Evolutionary conservation across 1,140 invertebrate genomes (phyloP), one percentile per base, ranked within the genome.

Genomic region (Trichogramma pretiosum): DNA sequence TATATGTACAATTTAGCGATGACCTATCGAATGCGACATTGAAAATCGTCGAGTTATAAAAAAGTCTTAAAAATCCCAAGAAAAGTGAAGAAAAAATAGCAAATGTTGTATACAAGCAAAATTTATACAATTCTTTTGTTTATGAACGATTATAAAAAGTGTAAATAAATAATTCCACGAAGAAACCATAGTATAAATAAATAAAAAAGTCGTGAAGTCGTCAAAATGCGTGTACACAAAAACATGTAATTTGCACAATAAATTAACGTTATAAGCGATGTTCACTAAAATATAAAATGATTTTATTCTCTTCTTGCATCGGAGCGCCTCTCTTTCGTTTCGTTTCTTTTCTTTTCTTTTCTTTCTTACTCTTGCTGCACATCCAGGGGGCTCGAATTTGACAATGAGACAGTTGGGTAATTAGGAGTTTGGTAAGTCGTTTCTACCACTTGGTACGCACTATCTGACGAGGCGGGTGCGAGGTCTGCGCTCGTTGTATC

Each of bases 401-500:
- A 39, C n/a, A 39, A 23, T 3, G 8, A 9, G n/a, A n/a, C n/a
- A 3, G 37, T 39, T 16, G 37, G 3, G 7, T 24, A 13, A 23
- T 8, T 34, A 34, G 30, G 30, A n/a, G n/a, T n/a, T n/a, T n/a
- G n/a, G 30, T 28, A 33, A 17, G 40, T 21, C 23, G 28, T 22
- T 34, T 42, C 28, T 17, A 43, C 48, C 48, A 33, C 52, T 13
- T 42, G 21, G 32, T 51, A 38, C 17, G 23, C 35, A 43, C 58
- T 48, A 45, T 44, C 43, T 30, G 48, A 54, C 22, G 52, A 41
- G 21, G 52, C 37, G 14, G 53, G 49, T 33, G 56, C 47, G 28
- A 52, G 52, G 46, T 59, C 55, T 26, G 48, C 42, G 18, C n/a
- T 40, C 10, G 24, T 35, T 10, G 28, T 37, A 48, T 39, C 54